phyloP scores from a whole-genome alignment of 2,797 vertebrate species.

The Champsocephalus gunnari region DNA sequence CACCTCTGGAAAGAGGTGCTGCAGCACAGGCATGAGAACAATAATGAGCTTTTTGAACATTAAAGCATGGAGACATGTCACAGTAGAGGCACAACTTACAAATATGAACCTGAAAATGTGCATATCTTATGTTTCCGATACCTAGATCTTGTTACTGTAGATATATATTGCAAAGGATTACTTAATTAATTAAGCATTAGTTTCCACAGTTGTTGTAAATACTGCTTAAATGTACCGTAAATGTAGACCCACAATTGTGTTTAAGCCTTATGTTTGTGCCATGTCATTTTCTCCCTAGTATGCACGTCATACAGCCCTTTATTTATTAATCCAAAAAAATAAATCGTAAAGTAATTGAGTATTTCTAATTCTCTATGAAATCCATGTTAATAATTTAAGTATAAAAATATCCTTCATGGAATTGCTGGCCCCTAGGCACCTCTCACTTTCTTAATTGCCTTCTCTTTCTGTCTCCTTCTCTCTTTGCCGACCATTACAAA shows the following conservation, averaged over 20 bases:
- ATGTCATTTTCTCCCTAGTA: not conserved
- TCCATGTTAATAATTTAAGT: conserved; percentile 16
- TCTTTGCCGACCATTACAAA: conserved; percentile 48
- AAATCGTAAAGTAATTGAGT: not conserved
- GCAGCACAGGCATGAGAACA: too few relatives aligned
- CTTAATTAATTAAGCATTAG: too few relatives aligned
- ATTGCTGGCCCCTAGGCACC: conserved; percentile 20
- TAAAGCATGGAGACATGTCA: too few relatives aligned
- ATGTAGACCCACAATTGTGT: not conserved
- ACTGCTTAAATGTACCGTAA: not conserved
- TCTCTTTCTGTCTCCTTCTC: conserved; percentile 6
- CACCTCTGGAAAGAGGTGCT: too few relatives aligned
- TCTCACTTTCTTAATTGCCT: conserved; percentile 44
- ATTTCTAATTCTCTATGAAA: conserved; percentile 3
- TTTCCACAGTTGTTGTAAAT: not conserved
- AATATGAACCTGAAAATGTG: too few relatives aligned
- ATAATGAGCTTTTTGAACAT: too few relatives aligned
- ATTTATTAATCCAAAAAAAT: conserved; percentile 10
- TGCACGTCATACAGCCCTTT: not conserved
- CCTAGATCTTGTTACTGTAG: too few relatives aligned
- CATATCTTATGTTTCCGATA: too few relatives aligned
- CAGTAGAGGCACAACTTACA: too few relatives aligned
- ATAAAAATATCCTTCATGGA: conserved; percentile 12
- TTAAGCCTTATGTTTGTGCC: not conserved
- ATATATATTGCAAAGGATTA: too few relatives aligned